Evolutionary conservation across 1,140 invertebrate species (phyloP).

Genomic region (Dreissena rostriformis): DNA sequence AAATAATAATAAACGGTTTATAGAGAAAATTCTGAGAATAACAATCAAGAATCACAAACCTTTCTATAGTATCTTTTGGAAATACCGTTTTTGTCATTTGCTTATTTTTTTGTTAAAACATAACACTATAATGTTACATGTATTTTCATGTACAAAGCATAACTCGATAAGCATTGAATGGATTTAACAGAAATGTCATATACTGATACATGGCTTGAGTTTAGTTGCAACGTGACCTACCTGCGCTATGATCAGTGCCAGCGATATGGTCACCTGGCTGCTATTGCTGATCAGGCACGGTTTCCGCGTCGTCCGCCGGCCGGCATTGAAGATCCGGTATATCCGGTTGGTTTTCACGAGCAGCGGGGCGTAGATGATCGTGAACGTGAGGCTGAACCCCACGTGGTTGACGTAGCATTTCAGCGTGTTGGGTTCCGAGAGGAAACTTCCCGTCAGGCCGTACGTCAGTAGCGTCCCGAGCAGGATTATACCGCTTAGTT

Average conservation of each 20-base stretch:
- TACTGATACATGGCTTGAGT: no score
- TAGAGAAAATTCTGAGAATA: no score
- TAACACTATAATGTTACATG: no score
- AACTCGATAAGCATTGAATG: no score
- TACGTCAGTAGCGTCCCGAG: conserved; percentile 67
- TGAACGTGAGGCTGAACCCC: conserved; percentile 87
- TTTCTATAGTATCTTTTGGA: no score
- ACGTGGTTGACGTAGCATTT: conserved; percentile 89
- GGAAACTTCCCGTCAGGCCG: conserved; percentile 66
- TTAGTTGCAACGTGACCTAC: conserved; percentile 52
- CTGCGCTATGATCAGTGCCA: conserved; percentile 66
- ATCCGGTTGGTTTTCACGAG: conserved; percentile 95
- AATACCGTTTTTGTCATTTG: no score
- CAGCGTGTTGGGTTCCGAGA: conserved; percentile 85
- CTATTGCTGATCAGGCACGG: conserved; percentile 67
- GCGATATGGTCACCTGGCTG: conserved; percentile 70
- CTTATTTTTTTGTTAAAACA: no score
- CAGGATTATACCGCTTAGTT: conserved; percentile 72
- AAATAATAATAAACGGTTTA: no score
- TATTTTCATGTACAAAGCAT: no score
- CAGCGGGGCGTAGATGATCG: conserved; percentile 90
- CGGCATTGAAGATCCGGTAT: conserved; percentile 94
- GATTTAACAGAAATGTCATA: no score
- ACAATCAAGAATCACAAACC: no score
- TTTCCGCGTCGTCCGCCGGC: conserved; percentile 76